These are phyloP conservation scores for Philaethria dido DNA, from an alignment of 2,888 invertebrate genomes.

Conservation along the genomic window DNA sequence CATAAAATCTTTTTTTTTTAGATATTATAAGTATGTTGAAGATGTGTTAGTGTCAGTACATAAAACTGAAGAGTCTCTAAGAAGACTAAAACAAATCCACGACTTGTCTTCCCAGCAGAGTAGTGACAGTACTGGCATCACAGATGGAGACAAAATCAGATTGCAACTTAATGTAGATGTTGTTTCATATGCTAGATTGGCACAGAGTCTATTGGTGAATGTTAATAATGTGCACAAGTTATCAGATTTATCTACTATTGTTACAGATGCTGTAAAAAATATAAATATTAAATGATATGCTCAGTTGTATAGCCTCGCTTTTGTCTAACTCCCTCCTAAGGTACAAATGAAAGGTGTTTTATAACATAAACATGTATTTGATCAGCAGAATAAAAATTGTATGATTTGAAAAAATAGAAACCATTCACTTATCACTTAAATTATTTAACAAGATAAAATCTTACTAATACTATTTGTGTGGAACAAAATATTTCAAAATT, in stretches of 20 bases:
- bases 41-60: conserved; percentile 97
- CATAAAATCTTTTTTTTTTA: conserved; percentile 51
- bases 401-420: conserved; percentile 84
- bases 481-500: conserved; percentile 87
- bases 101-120: conserved; percentile 80
- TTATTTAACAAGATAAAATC: conserved; percentile 79
- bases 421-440: conserved; percentile 82
- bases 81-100: conserved; percentile 93
- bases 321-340: conserved; percentile 39
- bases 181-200: conserved; percentile 87
- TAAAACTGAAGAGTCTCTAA: conserved; percentile 97
- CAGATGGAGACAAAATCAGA: conserved; percentile 97
- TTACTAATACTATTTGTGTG: conserved; percentile 86
- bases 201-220: conserved; percentile 81
- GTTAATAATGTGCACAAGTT: conserved; percentile 84
- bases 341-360: conserved; percentile 55
- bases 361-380: conserved; percentile 84
- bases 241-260: conserved; percentile 84
- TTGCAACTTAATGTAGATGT: conserved; percentile 95
- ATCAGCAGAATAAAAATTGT: conserved; percentile 82
- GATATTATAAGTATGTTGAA: conserved; percentile 89
- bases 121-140: conserved; percentile 84
- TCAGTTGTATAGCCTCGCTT: conserved; percentile 59
- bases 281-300: conserved; percentile 82
- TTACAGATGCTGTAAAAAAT: conserved; percentile 85